Conservation (phyloP, 2,888 invertebrate species). For the Dasysyrphus albostriatus region DNA sequence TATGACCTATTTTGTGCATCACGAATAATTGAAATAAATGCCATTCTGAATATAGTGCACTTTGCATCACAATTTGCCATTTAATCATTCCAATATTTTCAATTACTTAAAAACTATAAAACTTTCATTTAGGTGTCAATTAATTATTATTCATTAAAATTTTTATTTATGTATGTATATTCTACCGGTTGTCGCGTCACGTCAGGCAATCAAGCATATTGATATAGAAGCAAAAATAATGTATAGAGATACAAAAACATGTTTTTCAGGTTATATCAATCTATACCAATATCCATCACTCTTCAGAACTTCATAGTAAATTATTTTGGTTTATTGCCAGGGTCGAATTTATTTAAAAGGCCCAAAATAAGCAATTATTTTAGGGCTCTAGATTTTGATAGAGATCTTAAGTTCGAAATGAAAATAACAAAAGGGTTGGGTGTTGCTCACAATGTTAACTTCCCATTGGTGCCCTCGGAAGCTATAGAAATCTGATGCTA, state of each 20-base stretch:
- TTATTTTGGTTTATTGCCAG: neutral
- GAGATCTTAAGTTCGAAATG: no score
- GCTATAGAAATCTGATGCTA: no score
- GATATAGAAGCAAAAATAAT: neutral
- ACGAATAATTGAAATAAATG: neutral
- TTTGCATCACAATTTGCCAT: neutral
- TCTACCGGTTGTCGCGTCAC: neutral
- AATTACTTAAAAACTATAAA: conserved; percentile 1
- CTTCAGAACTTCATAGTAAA: neutral
- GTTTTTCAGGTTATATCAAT: neutral
- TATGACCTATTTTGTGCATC: no score
- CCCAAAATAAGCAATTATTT: neutral
- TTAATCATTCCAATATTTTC: neutral
- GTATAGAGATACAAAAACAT: neutral
- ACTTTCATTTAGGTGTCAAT: conserved; percentile 5
- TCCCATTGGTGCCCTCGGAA: no score
- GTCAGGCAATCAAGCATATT: neutral
- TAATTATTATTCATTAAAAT: neutral
- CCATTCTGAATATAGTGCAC: neutral
- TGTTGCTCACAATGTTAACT: no score
- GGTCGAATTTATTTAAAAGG: neutral
- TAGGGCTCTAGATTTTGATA: no score
- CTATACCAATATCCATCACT: neutral
- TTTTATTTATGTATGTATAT: neutral
- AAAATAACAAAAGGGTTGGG: no score